Conservation (phyloP, 1,140 invertebrate genomes). For the Atta texana region DNA sequence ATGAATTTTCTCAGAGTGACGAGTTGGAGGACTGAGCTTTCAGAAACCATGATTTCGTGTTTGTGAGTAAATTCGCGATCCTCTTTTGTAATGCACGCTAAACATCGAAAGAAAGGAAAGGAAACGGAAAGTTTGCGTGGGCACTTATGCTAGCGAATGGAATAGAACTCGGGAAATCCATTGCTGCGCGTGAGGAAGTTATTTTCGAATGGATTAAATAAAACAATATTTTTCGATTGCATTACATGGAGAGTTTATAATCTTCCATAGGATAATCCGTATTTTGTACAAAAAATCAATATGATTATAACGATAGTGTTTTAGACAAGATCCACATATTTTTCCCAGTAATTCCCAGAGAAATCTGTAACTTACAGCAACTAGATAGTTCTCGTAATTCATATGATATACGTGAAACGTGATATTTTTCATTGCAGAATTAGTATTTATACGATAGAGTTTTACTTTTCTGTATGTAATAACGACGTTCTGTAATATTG, state of each 20-base stretch:
- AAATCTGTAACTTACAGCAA: background rate
- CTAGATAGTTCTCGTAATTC: background rate
- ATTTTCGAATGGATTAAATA: constrained; percentile 51
- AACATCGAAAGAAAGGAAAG: constrained; percentile 33
- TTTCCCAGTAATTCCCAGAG: background rate
- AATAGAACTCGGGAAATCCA: constrained; percentile 35
- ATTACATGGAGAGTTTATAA: background rate
- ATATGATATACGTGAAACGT: background rate
- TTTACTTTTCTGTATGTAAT: background rate
- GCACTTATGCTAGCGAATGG: constrained; percentile 24
- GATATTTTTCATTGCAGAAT: background rate
- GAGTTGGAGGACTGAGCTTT: constrained; percentile 29
- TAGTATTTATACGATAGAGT: background rate
- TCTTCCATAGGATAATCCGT: background rate
- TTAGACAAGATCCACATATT: background rate
- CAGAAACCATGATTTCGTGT: constrained; percentile 36
- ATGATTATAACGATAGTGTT: background rate
- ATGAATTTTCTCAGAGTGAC: constrained; percentile 24
- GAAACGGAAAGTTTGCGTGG: constrained; percentile 41
- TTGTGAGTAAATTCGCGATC: constrained; percentile 56
- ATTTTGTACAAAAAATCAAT: background rate
- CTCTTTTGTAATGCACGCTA: background rate
- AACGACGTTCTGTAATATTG: no score
- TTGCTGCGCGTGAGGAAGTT: constrained; percentile 16
- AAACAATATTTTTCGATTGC: constrained; percentile 27